These are phyloP conservation scores for Tetragonula clypearis DNA, from an alignment of 1,140 invertebrate species.

Conservation along the genomic window DNA sequence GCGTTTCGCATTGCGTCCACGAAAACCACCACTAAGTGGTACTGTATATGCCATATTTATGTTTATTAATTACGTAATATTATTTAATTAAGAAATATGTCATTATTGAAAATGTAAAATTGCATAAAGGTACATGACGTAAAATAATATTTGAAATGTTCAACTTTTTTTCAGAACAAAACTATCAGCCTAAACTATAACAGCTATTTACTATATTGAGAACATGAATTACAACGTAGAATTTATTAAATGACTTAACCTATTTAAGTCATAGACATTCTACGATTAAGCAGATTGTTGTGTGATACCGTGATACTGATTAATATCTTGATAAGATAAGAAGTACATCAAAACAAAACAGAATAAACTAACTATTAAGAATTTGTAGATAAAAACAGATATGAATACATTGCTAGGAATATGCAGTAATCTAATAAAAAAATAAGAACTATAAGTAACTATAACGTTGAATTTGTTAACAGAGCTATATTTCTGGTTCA, in stretches of 20 bases:
- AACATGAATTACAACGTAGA: neutral
- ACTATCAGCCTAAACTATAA: neutral
- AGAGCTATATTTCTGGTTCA: neutral
- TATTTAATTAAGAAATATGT: neutral
- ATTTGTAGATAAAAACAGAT: conserved; percentile 3
- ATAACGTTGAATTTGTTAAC: neutral
- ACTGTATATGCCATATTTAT: conserved; percentile 77
- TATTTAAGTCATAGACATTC: conserved; percentile 24
- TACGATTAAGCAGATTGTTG: conserved; percentile 32
- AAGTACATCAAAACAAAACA: conserved; percentile 30
- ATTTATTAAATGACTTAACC: conserved; percentile 17
- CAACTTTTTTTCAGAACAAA: neutral
- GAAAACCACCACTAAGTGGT: conserved; percentile 81
- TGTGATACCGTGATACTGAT: conserved; percentile 55
- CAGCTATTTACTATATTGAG: neutral
- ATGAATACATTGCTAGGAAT: neutral
- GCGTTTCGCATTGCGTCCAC: conserved; percentile 89
- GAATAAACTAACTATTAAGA: neutral
- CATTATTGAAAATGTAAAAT: conserved; percentile 16
- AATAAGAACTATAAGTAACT: neutral
- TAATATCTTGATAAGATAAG: conserved; percentile 68
- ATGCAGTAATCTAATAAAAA: neutral
- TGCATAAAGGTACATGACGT: neutral
- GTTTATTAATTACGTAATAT: neutral
- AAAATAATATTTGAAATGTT: neutral